These are phyloP conservation scores for Vidua macroura DNA, from an alignment of 2,113 vertebrate genomes.

Conservation along the genomic window DNA sequence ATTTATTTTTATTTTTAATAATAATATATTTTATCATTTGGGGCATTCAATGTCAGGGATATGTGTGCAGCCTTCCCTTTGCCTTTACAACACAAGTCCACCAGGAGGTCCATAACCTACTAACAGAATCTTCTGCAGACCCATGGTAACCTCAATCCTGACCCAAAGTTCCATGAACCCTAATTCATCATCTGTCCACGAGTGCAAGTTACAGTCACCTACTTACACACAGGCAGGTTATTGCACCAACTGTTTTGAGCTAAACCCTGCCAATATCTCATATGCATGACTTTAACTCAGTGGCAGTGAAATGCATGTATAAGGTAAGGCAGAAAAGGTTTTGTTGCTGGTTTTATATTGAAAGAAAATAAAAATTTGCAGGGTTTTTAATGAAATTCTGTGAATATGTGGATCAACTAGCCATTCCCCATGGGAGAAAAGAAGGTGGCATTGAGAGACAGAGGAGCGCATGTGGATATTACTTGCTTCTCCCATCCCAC, in stretches of 20 bases:
- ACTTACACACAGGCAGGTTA: neutral
- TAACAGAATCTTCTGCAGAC: neutral
- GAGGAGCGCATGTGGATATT: neutral
- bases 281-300: neutral
- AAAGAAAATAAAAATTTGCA: neutral
- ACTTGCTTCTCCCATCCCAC: neutral
- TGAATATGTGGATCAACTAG: neutral
- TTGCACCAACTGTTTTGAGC: neutral
- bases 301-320: neutral
- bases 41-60: neutral
- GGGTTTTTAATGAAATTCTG: neutral
- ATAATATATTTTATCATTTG: neutral
- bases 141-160: neutral
- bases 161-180: neutral
- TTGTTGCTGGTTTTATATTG: neutral
- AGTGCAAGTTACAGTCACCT: neutral
- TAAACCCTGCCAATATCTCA: neutral
- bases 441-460: neutral
- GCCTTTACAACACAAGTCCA: neutral
- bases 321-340: neutral
- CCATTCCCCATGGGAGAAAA: neutral
- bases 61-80: neutral
- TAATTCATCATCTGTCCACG: neutral
- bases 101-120: neutral
- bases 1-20: neutral